Evolutionary conservation across 1,140 invertebrate species (phyloP).

Genomic region (Lerema accius): DNA sequence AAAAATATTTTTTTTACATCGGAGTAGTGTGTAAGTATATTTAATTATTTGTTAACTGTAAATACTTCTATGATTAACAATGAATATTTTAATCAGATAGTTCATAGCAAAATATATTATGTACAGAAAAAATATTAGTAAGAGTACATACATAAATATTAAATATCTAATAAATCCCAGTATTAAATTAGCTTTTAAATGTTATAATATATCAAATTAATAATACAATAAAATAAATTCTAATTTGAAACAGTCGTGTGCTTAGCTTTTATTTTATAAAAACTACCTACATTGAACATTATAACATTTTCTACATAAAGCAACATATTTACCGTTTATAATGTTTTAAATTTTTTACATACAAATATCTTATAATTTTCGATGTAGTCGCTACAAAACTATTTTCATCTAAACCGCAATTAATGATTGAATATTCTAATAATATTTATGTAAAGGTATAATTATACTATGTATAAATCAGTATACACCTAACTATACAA

Average conservation of each 20-base stretch:
- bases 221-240: background rate
- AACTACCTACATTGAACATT: background rate
- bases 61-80: too few species aligned
- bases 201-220: background rate
- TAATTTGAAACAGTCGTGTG: background rate
- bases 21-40: too few species aligned
- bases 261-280: constrained; percentile 20
- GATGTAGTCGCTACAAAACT: constrained; percentile 6
- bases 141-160: too few species aligned
- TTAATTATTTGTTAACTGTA: too few species aligned
- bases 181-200: too few species aligned
- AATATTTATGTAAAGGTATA: background rate
- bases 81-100: too few species aligned
- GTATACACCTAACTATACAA: background rate
- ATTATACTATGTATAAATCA: constrained; percentile 11
- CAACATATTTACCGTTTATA: background rate
- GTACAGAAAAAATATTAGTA: too few species aligned
- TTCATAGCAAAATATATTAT: too few species aligned
- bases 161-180: too few species aligned
- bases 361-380: constrained; percentile 15
- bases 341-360: constrained; percentile 2
- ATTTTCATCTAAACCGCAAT: background rate
- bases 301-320: constrained; percentile 5
- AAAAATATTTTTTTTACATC: too few species aligned
- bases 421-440: background rate